Conservation (phyloP, 1,140 invertebrate species). For the Thrips palmi region DNA sequence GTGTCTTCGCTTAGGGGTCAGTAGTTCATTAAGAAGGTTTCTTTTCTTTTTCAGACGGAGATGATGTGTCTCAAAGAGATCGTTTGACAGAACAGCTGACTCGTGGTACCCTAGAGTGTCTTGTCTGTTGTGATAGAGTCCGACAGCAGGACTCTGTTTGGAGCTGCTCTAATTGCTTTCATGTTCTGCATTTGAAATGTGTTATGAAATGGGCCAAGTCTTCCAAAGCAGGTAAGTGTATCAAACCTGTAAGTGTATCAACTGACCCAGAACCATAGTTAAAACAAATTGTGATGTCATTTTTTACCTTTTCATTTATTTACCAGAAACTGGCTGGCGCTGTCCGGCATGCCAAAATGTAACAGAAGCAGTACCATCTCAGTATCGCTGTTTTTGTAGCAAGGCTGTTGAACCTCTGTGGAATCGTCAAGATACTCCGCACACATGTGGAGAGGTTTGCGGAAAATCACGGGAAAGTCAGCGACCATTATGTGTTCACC, state of each 20-base stretch:
- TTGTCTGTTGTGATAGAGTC: constrained; percentile 80
- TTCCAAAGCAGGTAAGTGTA: constrained; percentile 43
- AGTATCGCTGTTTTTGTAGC: constrained; percentile 72
- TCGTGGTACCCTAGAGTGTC: constrained; percentile 63
- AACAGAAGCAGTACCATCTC: constrained; percentile 39
- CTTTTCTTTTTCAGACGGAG: no score
- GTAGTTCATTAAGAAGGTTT: no score
- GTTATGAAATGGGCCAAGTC: constrained; percentile 79
- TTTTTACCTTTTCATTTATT: background rate
- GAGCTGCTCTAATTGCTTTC: constrained; percentile 79
- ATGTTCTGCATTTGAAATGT: constrained; percentile 78
- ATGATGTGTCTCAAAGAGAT: constrained; percentile 50
- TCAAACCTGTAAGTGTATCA: background rate
- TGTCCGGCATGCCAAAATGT: constrained; percentile 82
- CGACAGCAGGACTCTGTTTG: constrained; percentile 62
- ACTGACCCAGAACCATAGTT: background rate
- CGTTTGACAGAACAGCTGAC: constrained; percentile 62
- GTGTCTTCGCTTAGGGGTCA: no score
- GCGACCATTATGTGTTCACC: constrained; percentile 33
- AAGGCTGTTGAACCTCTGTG: constrained; percentile 47
- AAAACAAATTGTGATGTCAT: background rate
- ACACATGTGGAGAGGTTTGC: constrained; percentile 79
- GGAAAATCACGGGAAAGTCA: constrained; percentile 30
- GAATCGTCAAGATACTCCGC: constrained; percentile 55
- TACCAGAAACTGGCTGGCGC: constrained; percentile 60